These are phyloP conservation scores for Ctenoplectra terminalis DNA, from an alignment of 1,140 invertebrate genomes.

Conservation along the genomic window DNA sequence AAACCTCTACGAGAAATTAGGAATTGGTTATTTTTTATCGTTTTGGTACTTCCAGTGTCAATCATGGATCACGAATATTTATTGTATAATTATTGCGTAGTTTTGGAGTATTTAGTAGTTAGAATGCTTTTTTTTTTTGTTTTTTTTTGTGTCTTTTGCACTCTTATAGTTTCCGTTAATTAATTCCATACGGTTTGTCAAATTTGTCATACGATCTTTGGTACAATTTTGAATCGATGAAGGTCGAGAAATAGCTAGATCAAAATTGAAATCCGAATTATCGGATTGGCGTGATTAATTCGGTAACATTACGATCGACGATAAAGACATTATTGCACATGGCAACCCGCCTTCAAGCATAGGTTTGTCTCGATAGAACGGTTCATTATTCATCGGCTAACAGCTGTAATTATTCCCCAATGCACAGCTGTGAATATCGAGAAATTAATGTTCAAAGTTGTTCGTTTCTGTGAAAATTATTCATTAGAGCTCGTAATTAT, in stretches of 20 bases:
- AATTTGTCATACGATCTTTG: neutral
- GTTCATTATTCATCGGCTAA: constrained; percentile 2
- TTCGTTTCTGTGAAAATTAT: neutral
- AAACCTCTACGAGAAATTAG: too few species aligned
- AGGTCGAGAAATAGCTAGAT: neutral
- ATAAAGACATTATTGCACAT: neutral
- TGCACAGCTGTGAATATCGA: constrained; percentile 2
- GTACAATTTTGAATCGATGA: too few species aligned
- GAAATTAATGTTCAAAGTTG: neutral
- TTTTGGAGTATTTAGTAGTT: too few species aligned
- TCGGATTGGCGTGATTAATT: neutral
- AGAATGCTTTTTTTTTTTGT: neutral
- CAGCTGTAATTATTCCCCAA: constrained; percentile 27
- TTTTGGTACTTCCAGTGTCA: too few species aligned
- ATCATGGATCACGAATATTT: too few species aligned
- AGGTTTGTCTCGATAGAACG: neutral
- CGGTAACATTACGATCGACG: neutral
- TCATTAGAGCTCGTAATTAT: constrained; percentile 3
- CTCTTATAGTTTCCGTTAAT: neutral
- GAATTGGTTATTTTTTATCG: too few species aligned
- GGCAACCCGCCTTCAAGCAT: neutral
- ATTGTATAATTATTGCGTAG: too few species aligned
- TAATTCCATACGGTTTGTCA: neutral
- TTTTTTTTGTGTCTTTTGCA: neutral
- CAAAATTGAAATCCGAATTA: neutral